Evolutionary conservation across 2,888 invertebrate species (phyloP).

Genomic region (Melieria picta): DNA sequence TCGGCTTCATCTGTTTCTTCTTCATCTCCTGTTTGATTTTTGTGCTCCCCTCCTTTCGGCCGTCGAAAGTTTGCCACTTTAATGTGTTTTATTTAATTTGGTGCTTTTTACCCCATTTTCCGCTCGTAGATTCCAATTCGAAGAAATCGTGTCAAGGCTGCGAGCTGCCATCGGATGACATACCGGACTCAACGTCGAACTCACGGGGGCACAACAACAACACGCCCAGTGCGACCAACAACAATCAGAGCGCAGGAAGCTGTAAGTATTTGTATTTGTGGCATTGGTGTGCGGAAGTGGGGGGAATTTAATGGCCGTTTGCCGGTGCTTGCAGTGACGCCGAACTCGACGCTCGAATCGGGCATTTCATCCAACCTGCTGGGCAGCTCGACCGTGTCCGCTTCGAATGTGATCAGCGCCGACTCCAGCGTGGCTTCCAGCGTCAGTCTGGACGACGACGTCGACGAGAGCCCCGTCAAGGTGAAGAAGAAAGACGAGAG

Average conservation of each 20-base stretch:
- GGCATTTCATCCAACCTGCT: conserved; percentile 72
- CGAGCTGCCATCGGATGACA: conserved; percentile 78
- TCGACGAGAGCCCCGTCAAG: conserved; percentile 63
- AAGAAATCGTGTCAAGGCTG: conserved; percentile 82
- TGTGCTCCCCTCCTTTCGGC: not conserved
- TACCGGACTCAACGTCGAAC: conserved; percentile 74
- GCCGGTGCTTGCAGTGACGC: conserved; percentile 57
- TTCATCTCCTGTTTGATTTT: not conserved
- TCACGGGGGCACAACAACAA: conserved; percentile 81
- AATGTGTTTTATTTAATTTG: conserved; percentile 22
- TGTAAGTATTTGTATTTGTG: conserved; percentile 52
- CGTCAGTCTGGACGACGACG: conserved; percentile 65
- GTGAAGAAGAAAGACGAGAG: conserved; percentile 66
- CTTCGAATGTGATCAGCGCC: conserved; percentile 68
- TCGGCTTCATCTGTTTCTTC: no score
- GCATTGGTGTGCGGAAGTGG: not conserved
- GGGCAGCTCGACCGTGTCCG: conserved; percentile 76
- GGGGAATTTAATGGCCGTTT: not conserved
- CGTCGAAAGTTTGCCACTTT: not conserved
- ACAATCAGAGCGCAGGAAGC: conserved; percentile 71
- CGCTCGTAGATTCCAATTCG: conserved; percentile 67
- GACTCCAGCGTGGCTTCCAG: conserved; percentile 68
- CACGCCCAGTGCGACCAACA: conserved; percentile 81
- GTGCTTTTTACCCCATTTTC: conserved; percentile 4
- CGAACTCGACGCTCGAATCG: conserved; percentile 65